Evolutionary conservation across 2,113 vertebrate species (phyloP).

Genomic region (Danionella cerebrum): DNA sequence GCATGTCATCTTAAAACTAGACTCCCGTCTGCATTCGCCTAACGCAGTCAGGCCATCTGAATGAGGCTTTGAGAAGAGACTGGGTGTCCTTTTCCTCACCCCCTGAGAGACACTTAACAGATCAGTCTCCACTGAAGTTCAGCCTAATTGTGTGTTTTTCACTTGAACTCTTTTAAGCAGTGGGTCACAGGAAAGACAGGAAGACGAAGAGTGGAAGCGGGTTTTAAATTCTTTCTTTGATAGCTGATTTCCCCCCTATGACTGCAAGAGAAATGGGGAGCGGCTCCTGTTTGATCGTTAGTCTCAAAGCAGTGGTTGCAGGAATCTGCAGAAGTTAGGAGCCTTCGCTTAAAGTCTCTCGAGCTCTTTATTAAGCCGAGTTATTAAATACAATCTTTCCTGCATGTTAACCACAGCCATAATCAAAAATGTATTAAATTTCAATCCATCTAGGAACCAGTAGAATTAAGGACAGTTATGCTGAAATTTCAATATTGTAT

Average conservation of each 20-base stretch:
- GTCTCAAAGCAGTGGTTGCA: conserved; percentile 23
- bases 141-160: conserved; percentile 38
- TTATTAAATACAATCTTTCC: neutral
- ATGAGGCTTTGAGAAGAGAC: neutral
- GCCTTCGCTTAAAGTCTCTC: too few species aligned
- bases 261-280: conserved; percentile 20
- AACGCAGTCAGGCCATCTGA: neutral
- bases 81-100: conserved; percentile 25
- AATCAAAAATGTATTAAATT: too few species aligned
- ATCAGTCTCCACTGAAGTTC: conserved; percentile 28
- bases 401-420: too few species aligned
- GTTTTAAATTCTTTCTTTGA: conserved; percentile 45
- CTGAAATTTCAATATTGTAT: too few species aligned
- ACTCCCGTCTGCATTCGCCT: neutral
- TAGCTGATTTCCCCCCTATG: conserved; percentile 31
- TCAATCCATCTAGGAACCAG: too few species aligned
- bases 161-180: conserved; percentile 29
- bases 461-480: too few species aligned
- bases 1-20: neutral
- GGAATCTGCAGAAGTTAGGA: neutral
- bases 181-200: conserved; percentile 13
- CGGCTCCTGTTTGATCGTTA: conserved; percentile 37
- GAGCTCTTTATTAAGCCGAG: neutral
- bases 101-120: conserved; percentile 17
- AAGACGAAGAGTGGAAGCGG: neutral